Conservation (phyloP, 2,797 vertebrate genomes). For the Chelon auratus region DNA sequence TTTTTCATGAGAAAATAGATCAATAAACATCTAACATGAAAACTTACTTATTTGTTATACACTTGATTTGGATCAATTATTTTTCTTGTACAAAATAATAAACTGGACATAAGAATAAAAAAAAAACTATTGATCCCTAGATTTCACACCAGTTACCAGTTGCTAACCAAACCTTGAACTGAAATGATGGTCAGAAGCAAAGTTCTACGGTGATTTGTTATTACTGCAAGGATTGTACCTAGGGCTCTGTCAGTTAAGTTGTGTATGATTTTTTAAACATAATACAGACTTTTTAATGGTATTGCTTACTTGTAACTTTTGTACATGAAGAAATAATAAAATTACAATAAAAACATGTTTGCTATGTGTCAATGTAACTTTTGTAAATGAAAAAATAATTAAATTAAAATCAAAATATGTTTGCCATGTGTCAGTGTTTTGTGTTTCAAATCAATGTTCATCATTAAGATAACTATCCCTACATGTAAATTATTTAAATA, state of each 20-base stretch:
- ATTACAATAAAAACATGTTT: constrained; percentile 54
- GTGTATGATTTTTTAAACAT: constrained; percentile 9
- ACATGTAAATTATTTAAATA: too few species aligned
- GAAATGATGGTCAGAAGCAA: not conserved
- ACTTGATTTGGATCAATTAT: not conserved
- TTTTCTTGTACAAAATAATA: not conserved
- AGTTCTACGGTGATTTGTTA: too few species aligned
- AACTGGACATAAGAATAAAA: not conserved
- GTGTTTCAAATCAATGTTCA: constrained; percentile 10
- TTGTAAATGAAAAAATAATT: too few species aligned
- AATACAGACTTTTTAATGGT: constrained; percentile 13
- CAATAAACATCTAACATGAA: constrained; percentile 7
- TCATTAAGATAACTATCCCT: not conserved
- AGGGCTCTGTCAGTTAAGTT: not conserved
- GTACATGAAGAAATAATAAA: not conserved
- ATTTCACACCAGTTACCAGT: not conserved
- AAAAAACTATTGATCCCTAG: not conserved
- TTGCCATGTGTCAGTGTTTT: constrained; percentile 16
- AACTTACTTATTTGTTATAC: not conserved
- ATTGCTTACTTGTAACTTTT: not conserved
- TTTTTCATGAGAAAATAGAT: not conserved
- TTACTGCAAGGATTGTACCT: not conserved
- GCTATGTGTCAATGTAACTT: constrained; percentile 1
- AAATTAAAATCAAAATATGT: constrained; percentile 47
- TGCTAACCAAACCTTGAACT: not conserved